These are phyloP conservation scores for Daubentonia madagascariensis DNA, from an alignment of 2,113 vertebrate species.

Conservation along the genomic window DNA sequence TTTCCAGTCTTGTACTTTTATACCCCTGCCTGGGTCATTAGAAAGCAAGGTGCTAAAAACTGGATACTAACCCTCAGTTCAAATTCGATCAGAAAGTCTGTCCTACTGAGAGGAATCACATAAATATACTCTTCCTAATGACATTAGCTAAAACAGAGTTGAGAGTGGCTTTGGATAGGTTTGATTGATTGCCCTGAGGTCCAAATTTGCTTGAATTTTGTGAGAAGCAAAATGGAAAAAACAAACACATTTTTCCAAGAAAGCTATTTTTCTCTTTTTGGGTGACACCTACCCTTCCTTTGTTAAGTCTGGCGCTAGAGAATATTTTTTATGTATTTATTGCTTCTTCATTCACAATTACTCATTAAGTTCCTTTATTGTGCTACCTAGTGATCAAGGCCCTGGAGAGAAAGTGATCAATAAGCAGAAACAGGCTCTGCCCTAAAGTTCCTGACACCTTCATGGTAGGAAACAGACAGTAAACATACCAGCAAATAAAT, in stretches of 20 bases:
- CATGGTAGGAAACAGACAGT: neutral
- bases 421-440: neutral
- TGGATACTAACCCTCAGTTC: too few relatives aligned
- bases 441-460: neutral
- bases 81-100: too few relatives aligned
- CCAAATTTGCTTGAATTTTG: neutral
- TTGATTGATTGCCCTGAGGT: neutral
- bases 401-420: neutral
- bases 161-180: neutral
- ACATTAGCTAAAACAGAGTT: neutral
- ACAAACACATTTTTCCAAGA: neutral
- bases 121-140: neutral
- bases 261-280: neutral
- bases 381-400: neutral
- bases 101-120: neutral
- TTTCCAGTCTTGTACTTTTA: neutral
- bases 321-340: neutral
- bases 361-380: neutral
- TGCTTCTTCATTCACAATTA: neutral
- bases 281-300: neutral
- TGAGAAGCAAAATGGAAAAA: neutral
- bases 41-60: neutral
- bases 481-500: neutral
- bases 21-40: neutral
- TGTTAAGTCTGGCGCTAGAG: neutral